Evolutionary conservation across 2,113 vertebrate genomes (phyloP).

Genomic region (Psammodynastes pulverulentus): DNA sequence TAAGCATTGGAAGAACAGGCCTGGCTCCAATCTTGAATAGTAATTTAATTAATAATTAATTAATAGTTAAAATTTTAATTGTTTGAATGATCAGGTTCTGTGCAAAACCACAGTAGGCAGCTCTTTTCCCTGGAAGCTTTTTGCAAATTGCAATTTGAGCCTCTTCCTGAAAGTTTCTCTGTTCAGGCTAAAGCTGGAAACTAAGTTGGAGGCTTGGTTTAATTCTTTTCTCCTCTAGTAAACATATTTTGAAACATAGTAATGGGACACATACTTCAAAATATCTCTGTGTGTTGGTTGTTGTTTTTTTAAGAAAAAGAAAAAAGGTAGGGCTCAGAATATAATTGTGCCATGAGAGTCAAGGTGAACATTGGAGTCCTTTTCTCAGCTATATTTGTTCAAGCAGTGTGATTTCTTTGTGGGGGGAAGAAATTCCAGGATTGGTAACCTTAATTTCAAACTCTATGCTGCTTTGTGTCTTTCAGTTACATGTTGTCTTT

Average conservation of each 20-base stretch:
- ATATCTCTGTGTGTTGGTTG: not conserved
- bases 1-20: not conserved
- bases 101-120: not conserved
- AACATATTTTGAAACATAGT: constrained; percentile 3
- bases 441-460: constrained; percentile 33
- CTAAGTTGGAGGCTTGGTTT: not conserved
- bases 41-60: not conserved
- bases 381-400: constrained; percentile 43
- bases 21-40: not conserved
- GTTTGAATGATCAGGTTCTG: not conserved
- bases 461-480: constrained; percentile 23
- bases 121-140: not conserved
- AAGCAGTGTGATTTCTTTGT: constrained; percentile 37
- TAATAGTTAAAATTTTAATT: not conserved
- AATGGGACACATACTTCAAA: constrained; percentile 31
- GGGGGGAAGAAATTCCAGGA: not conserved
- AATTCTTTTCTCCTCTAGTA: constrained; percentile 4
- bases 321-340: not conserved
- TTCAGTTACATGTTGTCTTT: constrained; percentile 44
- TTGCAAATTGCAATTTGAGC: not conserved
- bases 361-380: constrained; percentile 54
- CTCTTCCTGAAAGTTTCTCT: not conserved
- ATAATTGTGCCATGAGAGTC: constrained; percentile 47
- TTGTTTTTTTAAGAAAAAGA: not conserved
- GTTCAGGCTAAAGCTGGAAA: not conserved